Base-by-base conservation (phyloP, 2,797 vertebrate species). In the Channallabes apus region DNA sequence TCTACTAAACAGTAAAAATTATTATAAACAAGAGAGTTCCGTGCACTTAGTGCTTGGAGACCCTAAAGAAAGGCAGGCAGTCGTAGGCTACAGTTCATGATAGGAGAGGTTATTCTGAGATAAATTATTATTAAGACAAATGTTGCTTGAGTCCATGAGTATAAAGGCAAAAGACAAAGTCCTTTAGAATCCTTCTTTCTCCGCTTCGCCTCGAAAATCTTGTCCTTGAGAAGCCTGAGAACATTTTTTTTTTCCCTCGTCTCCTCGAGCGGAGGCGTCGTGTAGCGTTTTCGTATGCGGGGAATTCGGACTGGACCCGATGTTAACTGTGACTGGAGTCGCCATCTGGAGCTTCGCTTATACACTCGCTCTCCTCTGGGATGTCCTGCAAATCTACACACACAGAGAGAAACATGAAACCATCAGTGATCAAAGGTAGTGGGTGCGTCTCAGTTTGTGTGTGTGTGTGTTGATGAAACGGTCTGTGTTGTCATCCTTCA, bases 371-470 rank as follows among this genome's bases (percentile, higher is more conserved):
- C 91, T 98, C 97, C 88, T 98, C 97, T 0, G 97, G 97, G 82
- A 98, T 98, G 93, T 98, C 97, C 92, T 98, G 97, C 91, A 98
- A 95, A 93, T 97, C 94, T 94, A 93, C 92, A 80, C 51, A 1
- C 87, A 86, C 67, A 32, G 3, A 9, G 11, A 64, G 38, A 81
- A 11, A 11, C 15, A 62, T 61, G 14, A 64, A 80, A 18, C 59
- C 59, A 58, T 22, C 17, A 62, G 77, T 65, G 24, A 68, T 67
- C 61, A 82, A 84, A 82, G 32, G 32, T 46, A 83, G 9, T 80
- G 78, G 78, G 78, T 46, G 35, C 35, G 29, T 51, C 68, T 69
- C 35, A 46, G 12, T 54, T 68, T 82, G 24, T 64, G 72, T 73
- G 35, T 68, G 35, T 75, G 27, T 51, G 58, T 22, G 14, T 46